Evolutionary conservation across 2,797 vertebrate genomes (phyloP).

Genomic region (Sebastiscus tertius): DNA sequence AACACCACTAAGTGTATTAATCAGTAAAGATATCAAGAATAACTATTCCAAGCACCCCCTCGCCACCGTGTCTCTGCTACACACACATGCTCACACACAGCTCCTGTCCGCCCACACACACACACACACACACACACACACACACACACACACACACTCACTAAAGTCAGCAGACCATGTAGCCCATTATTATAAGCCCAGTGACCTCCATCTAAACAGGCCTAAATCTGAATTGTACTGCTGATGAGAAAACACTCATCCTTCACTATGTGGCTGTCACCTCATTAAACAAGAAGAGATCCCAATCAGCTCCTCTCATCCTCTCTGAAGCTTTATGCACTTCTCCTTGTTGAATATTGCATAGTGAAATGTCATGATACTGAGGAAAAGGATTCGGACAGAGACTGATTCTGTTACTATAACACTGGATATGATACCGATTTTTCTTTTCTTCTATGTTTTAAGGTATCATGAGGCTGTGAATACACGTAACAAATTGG

Average conservation of each 20-base stretch:
- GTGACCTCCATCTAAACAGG: slow-evolving; percentile 66
- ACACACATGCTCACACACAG: background rate
- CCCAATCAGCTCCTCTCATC: slow-evolving; percentile 40
- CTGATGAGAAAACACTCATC: slow-evolving; percentile 71
- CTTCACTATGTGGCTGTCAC: slow-evolving; percentile 53
- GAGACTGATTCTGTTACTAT: background rate
- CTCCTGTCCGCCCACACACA: background rate
- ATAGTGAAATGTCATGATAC: slow-evolving; percentile 25
- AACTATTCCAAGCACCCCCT: background rate
- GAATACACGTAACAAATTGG: background rate
- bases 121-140: background rate
- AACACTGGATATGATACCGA: background rate
- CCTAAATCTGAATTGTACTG: slow-evolving; percentile 54
- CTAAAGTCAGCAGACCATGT: slow-evolving; percentile 53
- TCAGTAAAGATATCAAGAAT: background rate
- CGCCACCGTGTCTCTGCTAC: background rate
- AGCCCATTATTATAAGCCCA: slow-evolving; percentile 55
- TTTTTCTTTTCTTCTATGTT: background rate
- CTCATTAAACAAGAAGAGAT: slow-evolving; percentile 60
- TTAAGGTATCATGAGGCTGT: background rate
- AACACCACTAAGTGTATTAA: background rate
- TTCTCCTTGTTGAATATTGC: slow-evolving; percentile 10
- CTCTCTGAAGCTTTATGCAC: slow-evolving; percentile 6
- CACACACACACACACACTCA: background rate
- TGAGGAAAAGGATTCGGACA: background rate